These are phyloP conservation scores for Andricus grossulariae DNA, from an alignment of 1,140 invertebrate genomes.

Conservation along the genomic window DNA sequence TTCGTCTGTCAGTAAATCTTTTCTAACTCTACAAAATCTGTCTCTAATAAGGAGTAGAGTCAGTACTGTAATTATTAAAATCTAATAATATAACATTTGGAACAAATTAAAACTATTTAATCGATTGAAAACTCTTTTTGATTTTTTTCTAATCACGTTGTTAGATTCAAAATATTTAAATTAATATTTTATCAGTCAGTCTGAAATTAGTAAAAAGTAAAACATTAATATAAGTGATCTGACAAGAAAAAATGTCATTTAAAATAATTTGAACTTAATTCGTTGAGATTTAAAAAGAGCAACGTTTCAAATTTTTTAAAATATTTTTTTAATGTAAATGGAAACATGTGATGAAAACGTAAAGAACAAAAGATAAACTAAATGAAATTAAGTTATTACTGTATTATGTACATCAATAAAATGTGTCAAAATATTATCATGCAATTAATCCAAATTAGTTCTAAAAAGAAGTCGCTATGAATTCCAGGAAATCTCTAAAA, in stretches of 20 bases:
- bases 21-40: neutral
- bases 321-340: neutral
- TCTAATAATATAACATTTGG: too few relatives aligned
- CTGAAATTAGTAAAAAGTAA: neutral
- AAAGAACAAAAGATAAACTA: neutral
- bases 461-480: neutral
- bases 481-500: neutral
- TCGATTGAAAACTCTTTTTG: too few relatives aligned
- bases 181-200: neutral
- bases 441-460: neutral
- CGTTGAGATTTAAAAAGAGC: neutral
- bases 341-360: neutral
- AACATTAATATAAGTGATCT: neutral
- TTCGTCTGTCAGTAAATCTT: neutral
- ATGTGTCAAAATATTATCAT: neutral
- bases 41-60: neutral
- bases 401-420: neutral
- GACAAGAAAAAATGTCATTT: neutral
- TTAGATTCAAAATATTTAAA: too few relatives aligned
- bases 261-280: conserved; percentile 12
- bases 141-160: too few relatives aligned
- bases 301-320: neutral
- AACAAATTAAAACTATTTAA: too few relatives aligned
- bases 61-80: too few relatives aligned
- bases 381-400: neutral